Conservation (phyloP, 1,140 invertebrate genomes). For the Brachionus angularis region DNA sequence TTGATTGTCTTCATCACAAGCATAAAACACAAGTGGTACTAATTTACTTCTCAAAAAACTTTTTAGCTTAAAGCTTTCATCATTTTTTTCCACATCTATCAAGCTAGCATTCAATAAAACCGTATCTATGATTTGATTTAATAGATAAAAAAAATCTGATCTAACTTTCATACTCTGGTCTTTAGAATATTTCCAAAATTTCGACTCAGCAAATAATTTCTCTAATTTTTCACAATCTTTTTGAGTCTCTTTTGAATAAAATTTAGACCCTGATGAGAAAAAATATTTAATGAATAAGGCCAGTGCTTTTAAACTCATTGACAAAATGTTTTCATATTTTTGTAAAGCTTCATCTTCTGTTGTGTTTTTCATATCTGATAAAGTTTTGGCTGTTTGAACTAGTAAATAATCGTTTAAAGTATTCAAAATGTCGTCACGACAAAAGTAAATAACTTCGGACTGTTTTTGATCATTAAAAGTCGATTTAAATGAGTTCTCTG, state of each 20-base stretch:
- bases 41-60: conserved; percentile 2
- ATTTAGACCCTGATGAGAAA: conserved; percentile 46
- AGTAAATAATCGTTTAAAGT: conserved; percentile 60
- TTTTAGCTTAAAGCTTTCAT: background rate
- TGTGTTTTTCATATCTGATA: conserved; percentile 47
- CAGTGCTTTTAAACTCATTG: conserved; percentile 67
- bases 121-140: background rate
- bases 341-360: conserved; percentile 68
- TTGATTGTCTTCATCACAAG: conserved; percentile 30
- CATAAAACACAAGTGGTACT: conserved; percentile 35
- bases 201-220: conserved; percentile 61
- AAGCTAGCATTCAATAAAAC: background rate
- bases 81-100: background rate
- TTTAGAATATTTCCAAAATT: conserved; percentile 70
- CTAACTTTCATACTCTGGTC: conserved; percentile 47
- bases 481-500: conserved; percentile 65
- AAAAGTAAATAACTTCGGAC: conserved; percentile 69
- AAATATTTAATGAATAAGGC: conserved; percentile 58
- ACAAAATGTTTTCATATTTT: conserved; percentile 68
- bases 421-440: conserved; percentile 63
- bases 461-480: conserved; percentile 70
- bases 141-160: conserved; percentile 39
- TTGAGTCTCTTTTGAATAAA: conserved; percentile 45
- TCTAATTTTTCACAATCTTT: conserved; percentile 45
- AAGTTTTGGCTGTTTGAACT: conserved; percentile 3